Percentiles rank a stretch among this genome's conserved stretches.
These are phyloP conservation scores for Lepidurus couesii DNA, from an alignment of 1,140 invertebrate genomes.

Conservation along the genomic window DNA sequence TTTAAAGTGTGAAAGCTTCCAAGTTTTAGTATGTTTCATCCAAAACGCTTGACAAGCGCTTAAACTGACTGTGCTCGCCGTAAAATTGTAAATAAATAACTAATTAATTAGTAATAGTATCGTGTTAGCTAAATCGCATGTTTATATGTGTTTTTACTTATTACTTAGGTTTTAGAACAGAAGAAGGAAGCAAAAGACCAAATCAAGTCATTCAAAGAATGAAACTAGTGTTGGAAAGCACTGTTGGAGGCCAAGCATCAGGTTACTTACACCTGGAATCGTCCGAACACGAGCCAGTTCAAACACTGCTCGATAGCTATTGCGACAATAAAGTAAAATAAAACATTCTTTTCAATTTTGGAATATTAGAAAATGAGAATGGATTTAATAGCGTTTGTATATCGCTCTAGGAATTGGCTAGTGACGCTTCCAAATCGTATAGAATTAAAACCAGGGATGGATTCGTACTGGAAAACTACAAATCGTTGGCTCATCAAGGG, in stretches of 20 bases:
- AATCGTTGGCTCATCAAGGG: conserved; percentile 35
- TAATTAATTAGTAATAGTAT: too few species aligned
- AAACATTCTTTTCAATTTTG: background rate
- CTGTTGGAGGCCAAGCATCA: conserved; percentile 30
- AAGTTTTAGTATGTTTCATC: too few species aligned
- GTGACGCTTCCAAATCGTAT: conserved; percentile 37
- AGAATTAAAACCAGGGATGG: conserved; percentile 36
- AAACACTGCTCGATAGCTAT: conserved; percentile 39
- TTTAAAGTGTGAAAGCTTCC: too few species aligned
- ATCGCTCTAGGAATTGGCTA: conserved; percentile 17
- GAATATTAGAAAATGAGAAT: background rate
- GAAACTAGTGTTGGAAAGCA: conserved; percentile 33
- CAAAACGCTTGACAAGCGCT: too few species aligned
- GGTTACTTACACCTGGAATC: conserved; percentile 37
- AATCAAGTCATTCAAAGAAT: conserved; percentile 1
- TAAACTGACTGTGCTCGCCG: too few species aligned
- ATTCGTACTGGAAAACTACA: conserved; percentile 37
- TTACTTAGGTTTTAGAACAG: background rate
- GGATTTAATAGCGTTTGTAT: background rate
- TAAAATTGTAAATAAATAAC: too few species aligned
- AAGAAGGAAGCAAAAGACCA: background rate
- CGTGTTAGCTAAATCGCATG: background rate
- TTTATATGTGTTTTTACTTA: background rate
- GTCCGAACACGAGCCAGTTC: conserved; percentile 37
- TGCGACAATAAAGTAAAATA: conserved; percentile 39